phyloP scores from a whole-genome alignment of 2,113 vertebrate species.

The Oreamnos americanus region DNA sequence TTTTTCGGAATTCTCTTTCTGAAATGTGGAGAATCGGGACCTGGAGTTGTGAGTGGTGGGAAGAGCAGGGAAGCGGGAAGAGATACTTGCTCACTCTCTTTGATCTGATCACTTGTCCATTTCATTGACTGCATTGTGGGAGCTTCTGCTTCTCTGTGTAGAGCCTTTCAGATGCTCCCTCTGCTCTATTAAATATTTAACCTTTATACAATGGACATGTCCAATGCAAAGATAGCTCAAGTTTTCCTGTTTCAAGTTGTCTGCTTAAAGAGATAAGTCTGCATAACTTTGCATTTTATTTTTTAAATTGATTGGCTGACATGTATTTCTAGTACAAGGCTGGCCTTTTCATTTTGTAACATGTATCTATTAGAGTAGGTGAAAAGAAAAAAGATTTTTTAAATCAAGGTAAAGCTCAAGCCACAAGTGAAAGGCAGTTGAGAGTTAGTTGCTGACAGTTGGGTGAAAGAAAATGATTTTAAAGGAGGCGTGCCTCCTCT shows the following conservation, averaged over 20 bases:
- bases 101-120: background rate
- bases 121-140: background rate
- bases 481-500: background rate
- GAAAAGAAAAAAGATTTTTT: background rate
- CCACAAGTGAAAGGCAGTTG: background rate
- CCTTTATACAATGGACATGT: constrained; percentile 48
- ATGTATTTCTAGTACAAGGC: background rate
- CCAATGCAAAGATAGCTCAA: constrained; percentile 13
- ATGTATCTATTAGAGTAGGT: background rate
- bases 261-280: constrained; percentile 60
- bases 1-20: background rate
- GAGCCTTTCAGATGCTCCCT: background rate
- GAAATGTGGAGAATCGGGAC: background rate
- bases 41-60: background rate
- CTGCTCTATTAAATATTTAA: background rate
- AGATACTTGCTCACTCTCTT: background rate
- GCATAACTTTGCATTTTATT: background rate
- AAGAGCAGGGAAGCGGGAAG: background rate
- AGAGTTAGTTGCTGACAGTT: background rate
- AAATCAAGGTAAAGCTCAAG: background rate
- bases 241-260: background rate
- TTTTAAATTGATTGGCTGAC: background rate
- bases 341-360: background rate
- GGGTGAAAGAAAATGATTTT: background rate
- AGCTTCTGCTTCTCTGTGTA: background rate